Evolutionary conservation across 1,140 invertebrate species (phyloP).

Genomic region (Trachymyrmex cornetzi): DNA sequence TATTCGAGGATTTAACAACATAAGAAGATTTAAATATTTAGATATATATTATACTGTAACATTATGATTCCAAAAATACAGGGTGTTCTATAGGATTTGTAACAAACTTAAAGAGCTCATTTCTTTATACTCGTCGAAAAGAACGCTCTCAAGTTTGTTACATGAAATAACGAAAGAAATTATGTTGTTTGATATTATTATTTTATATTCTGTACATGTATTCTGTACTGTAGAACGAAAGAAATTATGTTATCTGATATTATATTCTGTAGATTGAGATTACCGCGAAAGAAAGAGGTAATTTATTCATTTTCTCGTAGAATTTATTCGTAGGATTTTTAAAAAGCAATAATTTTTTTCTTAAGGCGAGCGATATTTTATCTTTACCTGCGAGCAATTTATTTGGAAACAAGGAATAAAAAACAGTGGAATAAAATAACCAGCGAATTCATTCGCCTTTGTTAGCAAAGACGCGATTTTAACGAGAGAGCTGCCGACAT

Average conservation of each 20-base stretch:
- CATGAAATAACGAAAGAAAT: neutral
- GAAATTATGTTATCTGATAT: conserved; percentile 22
- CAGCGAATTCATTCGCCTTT: conserved; percentile 1
- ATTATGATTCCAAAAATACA: conserved; percentile 52
- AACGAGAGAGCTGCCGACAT: neutral
- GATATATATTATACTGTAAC: conserved; percentile 31
- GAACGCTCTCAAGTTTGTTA: neutral
- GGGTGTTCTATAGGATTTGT: conserved; percentile 38
- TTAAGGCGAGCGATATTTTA: neutral
- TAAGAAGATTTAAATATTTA: conserved; percentile 65
- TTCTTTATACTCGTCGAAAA: neutral
- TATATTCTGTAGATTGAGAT: conserved; percentile 15
- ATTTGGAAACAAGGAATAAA: neutral
- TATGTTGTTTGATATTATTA: conserved; percentile 24
- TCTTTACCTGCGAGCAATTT: neutral
- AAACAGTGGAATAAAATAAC: neutral
- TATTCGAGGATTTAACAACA: conserved; percentile 49
- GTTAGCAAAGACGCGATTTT: neutral
- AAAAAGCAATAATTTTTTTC: neutral
- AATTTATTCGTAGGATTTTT: conserved; percentile 5
- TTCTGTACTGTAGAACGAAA: too few relatives aligned
- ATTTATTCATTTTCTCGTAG: neutral
- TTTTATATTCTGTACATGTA: conserved; percentile 24
- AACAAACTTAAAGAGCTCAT: conserved; percentile 30
- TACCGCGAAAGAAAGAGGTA: neutral